phyloP scores from a whole-genome alignment of 2,113 vertebrate species.

The Syngnathus scovelli region DNA sequence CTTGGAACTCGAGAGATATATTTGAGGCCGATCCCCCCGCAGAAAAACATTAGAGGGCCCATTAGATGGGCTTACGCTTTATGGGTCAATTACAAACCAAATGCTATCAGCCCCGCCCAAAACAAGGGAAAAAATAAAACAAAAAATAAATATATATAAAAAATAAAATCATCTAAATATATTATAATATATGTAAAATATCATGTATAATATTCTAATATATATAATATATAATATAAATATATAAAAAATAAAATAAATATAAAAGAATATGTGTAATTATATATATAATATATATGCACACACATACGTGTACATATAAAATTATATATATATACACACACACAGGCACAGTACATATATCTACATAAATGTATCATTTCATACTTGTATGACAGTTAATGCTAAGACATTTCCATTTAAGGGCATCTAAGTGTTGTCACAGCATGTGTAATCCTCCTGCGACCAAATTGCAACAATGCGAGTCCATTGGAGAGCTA shows the following conservation, averaged over 20 bases:
- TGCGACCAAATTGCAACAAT: conserved; percentile 28
- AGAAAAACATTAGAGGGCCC: conserved; percentile 11
- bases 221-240: too few relatives aligned
- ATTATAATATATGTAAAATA: too few relatives aligned
- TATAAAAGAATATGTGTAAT: too few relatives aligned
- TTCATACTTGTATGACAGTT: not conserved
- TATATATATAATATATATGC: too few relatives aligned
- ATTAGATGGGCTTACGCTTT: conserved; percentile 9
- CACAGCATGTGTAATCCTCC: conserved; percentile 18
- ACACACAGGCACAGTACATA: not conserved
- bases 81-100: conserved; percentile 20
- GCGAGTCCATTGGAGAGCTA: conserved; percentile 22
- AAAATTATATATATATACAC: too few relatives aligned
- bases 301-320: too few relatives aligned
- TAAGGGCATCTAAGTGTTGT: conserved; percentile 23
- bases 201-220: too few relatives aligned
- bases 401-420: not conserved
- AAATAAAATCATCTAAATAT: too few relatives aligned
- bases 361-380: not conserved
- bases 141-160: not conserved
- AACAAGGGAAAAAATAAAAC: too few relatives aligned
- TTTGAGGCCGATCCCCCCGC: not conserved
- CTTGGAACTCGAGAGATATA: not conserved
- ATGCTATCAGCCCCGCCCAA: conserved; percentile 7
- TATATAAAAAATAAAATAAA: too few relatives aligned